Evolutionary conservation across 2,113 vertebrate genomes (phyloP), one percentile per base, ranked within the genome.

Genomic region (Scytalopus superciliaris): DNA sequence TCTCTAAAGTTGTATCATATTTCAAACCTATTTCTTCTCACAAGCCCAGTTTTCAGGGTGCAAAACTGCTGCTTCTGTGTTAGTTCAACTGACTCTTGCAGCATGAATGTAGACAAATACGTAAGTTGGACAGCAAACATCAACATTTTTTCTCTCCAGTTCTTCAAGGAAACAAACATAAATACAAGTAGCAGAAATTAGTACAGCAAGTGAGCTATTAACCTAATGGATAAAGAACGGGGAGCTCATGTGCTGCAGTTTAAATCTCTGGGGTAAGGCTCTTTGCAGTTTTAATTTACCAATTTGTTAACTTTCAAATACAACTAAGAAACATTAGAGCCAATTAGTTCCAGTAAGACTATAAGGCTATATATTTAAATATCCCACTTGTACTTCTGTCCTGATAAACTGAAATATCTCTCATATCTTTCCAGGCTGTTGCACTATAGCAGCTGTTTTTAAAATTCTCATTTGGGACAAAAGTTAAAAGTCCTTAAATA

Each of bases 401-500:
- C 81, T 87, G 74, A 93, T 93, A 95, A 97, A 94, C 49, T 81
- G 80, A 95, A 97, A 93, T 91, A 94, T 60, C 31, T 79, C 75
- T 97, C 69, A 89, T 96, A 60, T 89, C 57, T 95, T 97, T 95
- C 80, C 84, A 97, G 78, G 79, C n/a, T 93, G 59, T 93, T 89
- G 73, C 70, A 95, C 74, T 96, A 63, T 82, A 95, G 92, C 81
- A 95, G 94, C 68, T 96, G 66, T 50, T 94, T 96, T 83, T 97
- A 73, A 93, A 96, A 97, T 92, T 96, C 87, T 94, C 97, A 96
- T 74, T 74, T 93, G 96, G 97, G 94, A 96, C 57, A 93, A 73
- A 75, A 96, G 76, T 95, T 97, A 93, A 96, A 97, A 97, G 96
- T 96, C 93, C 93, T 97, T 97, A 90, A 96, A 45, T 97, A 96